These are phyloP conservation scores for Eumaeus atala DNA, from an alignment of 1,140 invertebrate genomes.

Conservation along the genomic window DNA sequence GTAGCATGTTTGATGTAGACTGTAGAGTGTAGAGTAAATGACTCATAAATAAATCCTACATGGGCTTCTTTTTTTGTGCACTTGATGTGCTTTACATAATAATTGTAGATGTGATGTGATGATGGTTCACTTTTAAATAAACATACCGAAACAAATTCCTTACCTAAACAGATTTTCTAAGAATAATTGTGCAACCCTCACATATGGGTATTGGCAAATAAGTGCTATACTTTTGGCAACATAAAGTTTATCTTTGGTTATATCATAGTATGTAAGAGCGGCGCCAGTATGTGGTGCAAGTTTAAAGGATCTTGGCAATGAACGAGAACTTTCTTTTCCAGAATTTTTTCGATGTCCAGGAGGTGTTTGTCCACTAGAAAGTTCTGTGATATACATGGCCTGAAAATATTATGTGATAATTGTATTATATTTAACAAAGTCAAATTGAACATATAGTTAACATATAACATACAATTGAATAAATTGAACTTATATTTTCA, in stretches of 20 bases:
- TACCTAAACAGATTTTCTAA: conserved; percentile 90
- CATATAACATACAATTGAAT: too few relatives aligned
- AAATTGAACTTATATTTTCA: too few relatives aligned
- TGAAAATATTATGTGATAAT: conserved; percentile 47
- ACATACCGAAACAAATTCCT: not conserved
- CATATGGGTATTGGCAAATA: conserved; percentile 92
- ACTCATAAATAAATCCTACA: too few relatives aligned
- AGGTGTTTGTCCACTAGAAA: conserved; percentile 85
- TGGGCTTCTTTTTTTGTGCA: too few relatives aligned
- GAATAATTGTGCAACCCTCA: conserved; percentile 88
- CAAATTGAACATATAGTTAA: too few relatives aligned
- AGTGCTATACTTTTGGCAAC: conserved; percentile 96
- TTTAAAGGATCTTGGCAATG: conserved; percentile 91
- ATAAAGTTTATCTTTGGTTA: conserved; percentile 92
- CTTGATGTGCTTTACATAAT: too few relatives aligned
- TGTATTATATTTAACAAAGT: too few relatives aligned
- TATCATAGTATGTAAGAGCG: conserved; percentile 91
- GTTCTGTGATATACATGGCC: conserved; percentile 93
- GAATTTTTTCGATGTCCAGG: conserved; percentile 75
- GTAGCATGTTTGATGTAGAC: too few relatives aligned
- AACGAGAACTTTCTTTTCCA: conserved; percentile 80
- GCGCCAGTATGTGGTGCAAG: conserved; percentile 84
- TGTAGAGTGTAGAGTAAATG: too few relatives aligned
- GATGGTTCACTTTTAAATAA: not conserved
- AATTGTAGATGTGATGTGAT: too few relatives aligned